Evolutionary conservation across 2,113 vertebrate species (phyloP).

Genomic region (Plecturocebus donacophilus): DNA sequence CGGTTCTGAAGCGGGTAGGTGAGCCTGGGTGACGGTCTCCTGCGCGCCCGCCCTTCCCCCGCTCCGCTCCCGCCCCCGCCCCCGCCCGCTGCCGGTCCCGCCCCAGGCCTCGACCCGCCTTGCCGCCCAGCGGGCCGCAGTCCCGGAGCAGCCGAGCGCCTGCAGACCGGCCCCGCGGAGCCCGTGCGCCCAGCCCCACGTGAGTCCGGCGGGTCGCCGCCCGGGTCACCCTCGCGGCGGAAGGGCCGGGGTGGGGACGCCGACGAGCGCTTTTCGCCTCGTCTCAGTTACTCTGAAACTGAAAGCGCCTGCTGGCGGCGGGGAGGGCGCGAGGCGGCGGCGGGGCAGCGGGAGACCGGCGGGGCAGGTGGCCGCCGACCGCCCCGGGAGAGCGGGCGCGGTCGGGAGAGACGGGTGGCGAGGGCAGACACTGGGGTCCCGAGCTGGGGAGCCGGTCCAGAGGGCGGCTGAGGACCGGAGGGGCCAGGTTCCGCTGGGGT

Average conservation of each 20-base stretch:
- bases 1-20: not conserved
- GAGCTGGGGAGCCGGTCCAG: not conserved
- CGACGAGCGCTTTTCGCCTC: not conserved
- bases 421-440: not conserved
- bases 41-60: accelerated
- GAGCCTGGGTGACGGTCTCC: accelerated
- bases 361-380: not conserved
- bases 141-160: not conserved
- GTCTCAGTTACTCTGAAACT: constrained; percentile 6
- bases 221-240: not conserved
- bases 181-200: not conserved
- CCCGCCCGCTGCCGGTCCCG: too few species aligned
- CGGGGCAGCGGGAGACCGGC: not conserved
- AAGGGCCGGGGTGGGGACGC: not conserved
- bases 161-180: not conserved
- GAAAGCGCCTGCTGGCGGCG: not conserved
- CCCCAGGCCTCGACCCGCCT: not conserved
- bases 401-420: not conserved
- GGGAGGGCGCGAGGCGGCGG: not conserved
- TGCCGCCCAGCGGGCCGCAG: not conserved
- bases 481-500: not conserved
- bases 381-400: not conserved
- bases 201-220: not conserved
- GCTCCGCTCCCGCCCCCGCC: accelerated
- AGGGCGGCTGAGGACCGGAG: not conserved